Conservation (phyloP, 2,888 invertebrate genomes). For the Netelia inedita region DNA sequence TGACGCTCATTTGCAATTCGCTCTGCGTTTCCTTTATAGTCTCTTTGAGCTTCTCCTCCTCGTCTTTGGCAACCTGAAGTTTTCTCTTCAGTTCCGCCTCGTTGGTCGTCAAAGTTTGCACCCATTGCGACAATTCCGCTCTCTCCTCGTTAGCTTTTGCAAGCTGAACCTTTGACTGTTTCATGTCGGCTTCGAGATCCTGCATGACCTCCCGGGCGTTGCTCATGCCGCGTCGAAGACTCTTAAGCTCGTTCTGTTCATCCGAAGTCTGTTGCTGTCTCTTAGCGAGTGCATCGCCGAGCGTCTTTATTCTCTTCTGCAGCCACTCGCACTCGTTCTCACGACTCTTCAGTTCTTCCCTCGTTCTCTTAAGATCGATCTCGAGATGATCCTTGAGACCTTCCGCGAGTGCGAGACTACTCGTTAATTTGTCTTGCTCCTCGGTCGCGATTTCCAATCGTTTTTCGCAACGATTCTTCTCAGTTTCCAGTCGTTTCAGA, state of each 20-base stretch:
- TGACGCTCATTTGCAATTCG: slow-evolving; percentile 72
- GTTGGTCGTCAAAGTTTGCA: slow-evolving; percentile 88
- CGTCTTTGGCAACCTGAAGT: slow-evolving; percentile 79
- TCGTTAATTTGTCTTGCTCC: slow-evolving; percentile 84
- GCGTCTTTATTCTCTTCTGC: slow-evolving; percentile 85
- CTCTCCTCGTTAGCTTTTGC: slow-evolving; percentile 74
- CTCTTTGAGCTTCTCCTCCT: slow-evolving; percentile 83
- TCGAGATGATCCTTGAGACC: slow-evolving; percentile 86
- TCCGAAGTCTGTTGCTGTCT: slow-evolving; percentile 75
- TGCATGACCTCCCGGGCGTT: slow-evolving; percentile 78
- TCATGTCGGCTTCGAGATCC: slow-evolving; percentile 79
- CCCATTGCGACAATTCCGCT: slow-evolving; percentile 77
- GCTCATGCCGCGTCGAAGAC: slow-evolving; percentile 76
- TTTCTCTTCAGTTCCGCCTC: slow-evolving; percentile 88
- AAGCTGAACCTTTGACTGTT: slow-evolving; percentile 76
- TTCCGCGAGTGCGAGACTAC: slow-evolving; percentile 77
- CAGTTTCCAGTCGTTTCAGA: slow-evolving; percentile 84
- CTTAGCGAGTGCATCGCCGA: slow-evolving; percentile 79
- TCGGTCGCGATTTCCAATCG: slow-evolving; percentile 86
- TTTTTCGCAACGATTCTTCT: slow-evolving; percentile 85
- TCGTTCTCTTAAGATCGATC: slow-evolving; percentile 85
- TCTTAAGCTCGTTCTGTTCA: slow-evolving; percentile 77
- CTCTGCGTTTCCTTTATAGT: slow-evolving; percentile 75
- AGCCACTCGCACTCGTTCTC: slow-evolving; percentile 87
- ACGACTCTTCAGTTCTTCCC: slow-evolving; percentile 86